phyloP scores from a whole-genome alignment of 2,113 vertebrate species.

The Hippocampus comes region DNA sequence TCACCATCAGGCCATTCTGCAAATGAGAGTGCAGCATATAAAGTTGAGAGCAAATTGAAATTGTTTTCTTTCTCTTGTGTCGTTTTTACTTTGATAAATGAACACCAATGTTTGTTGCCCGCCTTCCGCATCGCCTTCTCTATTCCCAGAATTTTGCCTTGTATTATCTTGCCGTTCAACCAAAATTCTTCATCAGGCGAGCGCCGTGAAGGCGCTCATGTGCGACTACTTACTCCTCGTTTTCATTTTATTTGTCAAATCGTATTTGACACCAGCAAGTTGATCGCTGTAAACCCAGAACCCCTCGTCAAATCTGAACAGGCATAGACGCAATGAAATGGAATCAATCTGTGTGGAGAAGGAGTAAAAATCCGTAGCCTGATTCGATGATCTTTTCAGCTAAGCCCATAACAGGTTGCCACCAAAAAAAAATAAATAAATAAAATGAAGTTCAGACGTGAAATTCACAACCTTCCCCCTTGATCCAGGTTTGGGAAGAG shows the following conservation, averaged over 20 bases:
- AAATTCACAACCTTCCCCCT: no score
- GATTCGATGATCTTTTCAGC: background rate
- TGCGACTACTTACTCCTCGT: background rate
- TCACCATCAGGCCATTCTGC: conserved; percentile 85
- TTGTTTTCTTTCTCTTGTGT: background rate
- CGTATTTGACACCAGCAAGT: background rate
- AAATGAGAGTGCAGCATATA: conserved; percentile 28
- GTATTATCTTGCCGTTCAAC: background rate
- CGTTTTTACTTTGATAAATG: background rate
- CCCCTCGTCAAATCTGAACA: background rate
- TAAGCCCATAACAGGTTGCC: background rate
- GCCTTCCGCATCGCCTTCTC: background rate
- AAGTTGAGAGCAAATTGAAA: background rate
- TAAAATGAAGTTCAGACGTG: no score
- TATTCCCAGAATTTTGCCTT: background rate
- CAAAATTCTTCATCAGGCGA: background rate
- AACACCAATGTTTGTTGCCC: background rate
- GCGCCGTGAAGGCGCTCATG: background rate
- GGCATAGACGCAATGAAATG: background rate
- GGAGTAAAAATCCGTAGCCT: background rate
- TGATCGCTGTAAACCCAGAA: background rate
- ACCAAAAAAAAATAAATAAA: no score
- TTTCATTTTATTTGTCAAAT: background rate
- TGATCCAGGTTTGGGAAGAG: background rate
- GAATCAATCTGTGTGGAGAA: background rate